A percentile compares a stretch with the other conserved stretches of the same genome.
Evolutionary conservation across 2,888 invertebrate genomes (phyloP).

Genomic region (Azorinus chamasolen): DNA sequence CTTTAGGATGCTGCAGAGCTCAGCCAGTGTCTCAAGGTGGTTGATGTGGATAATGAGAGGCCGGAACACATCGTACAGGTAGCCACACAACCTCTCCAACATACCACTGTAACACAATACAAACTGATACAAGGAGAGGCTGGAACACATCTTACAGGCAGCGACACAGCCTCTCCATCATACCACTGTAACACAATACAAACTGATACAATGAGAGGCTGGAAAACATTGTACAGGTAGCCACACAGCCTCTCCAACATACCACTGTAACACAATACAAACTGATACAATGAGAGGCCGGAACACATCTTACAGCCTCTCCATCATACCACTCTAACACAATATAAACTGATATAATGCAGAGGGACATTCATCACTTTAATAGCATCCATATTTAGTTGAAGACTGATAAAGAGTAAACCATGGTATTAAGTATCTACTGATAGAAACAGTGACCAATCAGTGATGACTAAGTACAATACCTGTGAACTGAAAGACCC

Average conservation of each 20-base stretch:
- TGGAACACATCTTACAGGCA: slow-evolving; percentile 96
- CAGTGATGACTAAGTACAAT: no score
- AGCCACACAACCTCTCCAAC: slow-evolving; percentile 94
- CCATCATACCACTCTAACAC: no score
- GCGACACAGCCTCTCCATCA: slow-evolving; percentile 94
- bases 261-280: slow-evolving; percentile 79
- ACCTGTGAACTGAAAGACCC: no score
- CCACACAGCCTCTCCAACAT: slow-evolving; percentile 95
- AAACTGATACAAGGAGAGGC: slow-evolving; percentile 90
- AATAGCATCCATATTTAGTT: no score
- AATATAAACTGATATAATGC: no score
- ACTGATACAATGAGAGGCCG: no score
- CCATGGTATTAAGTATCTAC: no score
- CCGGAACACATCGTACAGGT: slow-evolving; percentile 96
- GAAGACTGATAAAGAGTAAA: no score
- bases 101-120: slow-evolving; percentile 87
- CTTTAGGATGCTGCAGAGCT: slow-evolving; percentile 91
- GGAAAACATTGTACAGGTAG: slow-evolving; percentile 95
- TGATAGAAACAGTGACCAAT: no score
- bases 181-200: slow-evolving; percentile 86
- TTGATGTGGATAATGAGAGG: slow-evolving; percentile 98
- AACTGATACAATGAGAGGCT: slow-evolving; percentile 91
- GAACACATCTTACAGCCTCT: no score
- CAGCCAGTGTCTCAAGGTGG: slow-evolving; percentile 98
- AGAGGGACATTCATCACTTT: no score